A percentile compares a stretch with the other conserved stretches of the same genome.
phyloP scores from a whole-genome alignment of 2,888 invertebrate species.

The Scrobipalpa costella region DNA sequence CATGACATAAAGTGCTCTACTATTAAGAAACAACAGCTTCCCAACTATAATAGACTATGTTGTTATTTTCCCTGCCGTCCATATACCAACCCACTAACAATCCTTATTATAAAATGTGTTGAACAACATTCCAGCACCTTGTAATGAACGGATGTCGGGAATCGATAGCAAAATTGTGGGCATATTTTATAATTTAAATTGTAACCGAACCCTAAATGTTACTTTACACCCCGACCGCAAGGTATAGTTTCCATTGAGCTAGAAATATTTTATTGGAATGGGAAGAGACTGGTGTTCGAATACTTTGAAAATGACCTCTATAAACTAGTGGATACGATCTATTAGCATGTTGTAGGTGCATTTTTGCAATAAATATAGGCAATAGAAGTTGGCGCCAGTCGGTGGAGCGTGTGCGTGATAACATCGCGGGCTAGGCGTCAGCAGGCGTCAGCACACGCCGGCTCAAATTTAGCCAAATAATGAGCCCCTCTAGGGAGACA shows the following conservation, averaged over 20 bases:
- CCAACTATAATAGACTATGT: background rate
- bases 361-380: constrained; percentile 58
- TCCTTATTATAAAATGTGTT: constrained; percentile 68
- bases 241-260: constrained; percentile 44
- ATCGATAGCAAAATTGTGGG: constrained; percentile 74
- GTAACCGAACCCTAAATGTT: constrained; percentile 36
- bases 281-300: constrained; percentile 52
- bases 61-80: background rate
- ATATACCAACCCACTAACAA: constrained; percentile 44
- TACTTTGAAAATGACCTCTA: constrained; percentile 60
- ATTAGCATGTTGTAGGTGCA: constrained; percentile 60
- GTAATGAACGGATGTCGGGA: constrained; percentile 77
- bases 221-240: constrained; percentile 42
- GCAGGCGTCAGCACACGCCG: constrained; percentile 56
- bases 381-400: constrained; percentile 71
- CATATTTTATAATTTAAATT: constrained; percentile 66
- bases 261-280: constrained; percentile 43
- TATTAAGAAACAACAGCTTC: background rate
- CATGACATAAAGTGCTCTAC: too few relatives aligned
- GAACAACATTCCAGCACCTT: constrained; percentile 74
- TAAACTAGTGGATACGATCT: constrained; percentile 53
- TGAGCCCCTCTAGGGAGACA: constrained; percentile 25
- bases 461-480: constrained; percentile 54
- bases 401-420: constrained; percentile 62
- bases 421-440: constrained; percentile 50